Evolutionary conservation across 2,888 invertebrate genomes (phyloP).

Genomic region (Cyrtodaria siliqua): DNA sequence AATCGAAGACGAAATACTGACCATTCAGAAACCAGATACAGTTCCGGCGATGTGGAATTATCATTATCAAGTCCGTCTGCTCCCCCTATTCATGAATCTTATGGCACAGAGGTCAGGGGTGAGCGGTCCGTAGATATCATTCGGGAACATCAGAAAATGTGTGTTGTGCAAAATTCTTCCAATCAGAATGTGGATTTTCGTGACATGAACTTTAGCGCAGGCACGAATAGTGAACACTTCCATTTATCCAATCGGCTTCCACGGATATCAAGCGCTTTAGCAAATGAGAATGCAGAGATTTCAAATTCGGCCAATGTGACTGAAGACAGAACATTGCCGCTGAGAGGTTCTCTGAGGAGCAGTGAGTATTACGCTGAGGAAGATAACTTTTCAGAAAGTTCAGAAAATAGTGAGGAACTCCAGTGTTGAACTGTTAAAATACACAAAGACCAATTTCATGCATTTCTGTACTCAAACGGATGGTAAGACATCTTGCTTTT

Average conservation of each 20-base stretch:
- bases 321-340: background rate
- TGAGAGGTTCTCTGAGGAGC: too few relatives aligned
- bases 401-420: too few relatives aligned
- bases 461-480: too few relatives aligned
- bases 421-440: too few relatives aligned
- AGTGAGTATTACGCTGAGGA: too few relatives aligned
- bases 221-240: conserved; percentile 28
- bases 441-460: too few relatives aligned
- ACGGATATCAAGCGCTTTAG: conserved; percentile 33
- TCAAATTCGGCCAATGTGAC: conserved; percentile 12
- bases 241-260: conserved; percentile 46
- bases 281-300: conserved; percentile 24
- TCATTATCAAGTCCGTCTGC: conserved; percentile 20
- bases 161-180: conserved; percentile 58
- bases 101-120: conserved; percentile 15
- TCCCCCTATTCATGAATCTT: conserved; percentile 14
- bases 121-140: conserved; percentile 48
- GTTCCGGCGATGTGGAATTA: conserved; percentile 14
- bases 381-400: too few relatives aligned
- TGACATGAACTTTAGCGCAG: conserved; percentile 23
- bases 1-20: conserved; percentile 48
- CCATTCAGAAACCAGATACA: conserved; percentile 38
- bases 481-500: too few relatives aligned
- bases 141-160: conserved; percentile 55
- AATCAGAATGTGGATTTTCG: conserved; percentile 49